Base-by-base conservation (phyloP, 1,140 invertebrate genomes). In the Macrocentrus cingulum region DNA sequence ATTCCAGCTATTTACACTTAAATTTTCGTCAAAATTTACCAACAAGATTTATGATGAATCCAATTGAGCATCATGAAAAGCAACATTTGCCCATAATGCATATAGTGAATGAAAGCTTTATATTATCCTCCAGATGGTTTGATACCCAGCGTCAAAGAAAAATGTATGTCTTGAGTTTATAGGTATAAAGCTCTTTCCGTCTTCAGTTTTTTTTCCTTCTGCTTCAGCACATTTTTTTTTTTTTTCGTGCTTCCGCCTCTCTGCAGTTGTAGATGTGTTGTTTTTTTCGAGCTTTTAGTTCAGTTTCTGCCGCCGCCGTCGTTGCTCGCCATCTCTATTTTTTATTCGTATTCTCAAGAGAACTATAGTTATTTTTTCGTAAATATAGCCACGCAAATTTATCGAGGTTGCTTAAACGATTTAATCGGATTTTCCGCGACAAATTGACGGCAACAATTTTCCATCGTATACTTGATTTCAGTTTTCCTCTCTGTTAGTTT, bases 381-480 rank as follows among this genome's bases (percentile, higher is more conserved):
- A 59, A 65, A 62, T 65, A 62, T 61, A 60, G 56, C 52, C 36
- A 51, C 39, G 58, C 59, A 45, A 64, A 64, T 65, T 65, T 65
- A 65, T 65, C 63, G 63, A 65, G 56, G 57, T 59, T 60, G 52
- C 25, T 51, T 65, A 65, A 65, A 65, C 63, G 60, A 58, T 60
- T 60, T 61, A 65, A 65, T 65, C 63, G 60, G 62, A 65, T 65
- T 65, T 65, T 60, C 63, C 60, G n/a, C n/a, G 61, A 37, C 63
- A 62, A 65, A 65, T 60, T 65, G 63, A 55, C 51, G 63, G 60
- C 57, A 51, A 62, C 60, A 61, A 54, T 65, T 65, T 65, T 61
- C 62, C 41, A 51, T 52, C 32, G 25, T n/a, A n/a, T n/a, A n/a
- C n/a, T n/a, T n/a, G n/a, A n/a, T n/a, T n/a, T n/a, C n/a, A n/a